Conservation (phyloP, 2,113 vertebrate species). For the Plecotus auritus region DNA sequence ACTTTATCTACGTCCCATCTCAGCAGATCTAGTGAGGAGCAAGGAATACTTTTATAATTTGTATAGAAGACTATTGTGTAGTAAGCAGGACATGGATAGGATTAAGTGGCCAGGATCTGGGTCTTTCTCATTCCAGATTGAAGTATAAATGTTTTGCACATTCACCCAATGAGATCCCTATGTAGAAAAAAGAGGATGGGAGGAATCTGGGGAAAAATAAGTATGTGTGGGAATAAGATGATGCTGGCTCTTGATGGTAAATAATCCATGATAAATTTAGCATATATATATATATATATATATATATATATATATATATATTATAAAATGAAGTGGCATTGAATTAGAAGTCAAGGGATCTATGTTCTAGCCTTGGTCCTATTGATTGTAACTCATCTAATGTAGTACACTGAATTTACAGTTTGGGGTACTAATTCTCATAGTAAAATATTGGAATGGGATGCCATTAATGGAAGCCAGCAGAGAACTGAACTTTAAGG, state of each 20-base stretch:
- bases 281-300: neutral
- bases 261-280: neutral
- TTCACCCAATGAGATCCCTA: neutral
- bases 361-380: neutral
- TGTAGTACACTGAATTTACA: neutral
- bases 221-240: neutral
- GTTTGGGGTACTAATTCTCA: neutral
- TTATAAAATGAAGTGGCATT: neutral
- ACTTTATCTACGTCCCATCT: neutral
- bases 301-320: neutral
- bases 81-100: neutral
- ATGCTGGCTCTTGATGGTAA: neutral
- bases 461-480: neutral
- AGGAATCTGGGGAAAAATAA: neutral
- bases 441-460: neutral
- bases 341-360: neutral
- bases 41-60: neutral
- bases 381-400: neutral
- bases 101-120: neutral
- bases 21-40: neutral
- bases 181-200: neutral
- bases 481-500: neutral
- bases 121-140: neutral
- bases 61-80: neutral
- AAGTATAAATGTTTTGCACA: neutral